Evolutionary conservation across 1,140 invertebrate species (phyloP).

Genomic region (Psilanteris sp.): DNA sequence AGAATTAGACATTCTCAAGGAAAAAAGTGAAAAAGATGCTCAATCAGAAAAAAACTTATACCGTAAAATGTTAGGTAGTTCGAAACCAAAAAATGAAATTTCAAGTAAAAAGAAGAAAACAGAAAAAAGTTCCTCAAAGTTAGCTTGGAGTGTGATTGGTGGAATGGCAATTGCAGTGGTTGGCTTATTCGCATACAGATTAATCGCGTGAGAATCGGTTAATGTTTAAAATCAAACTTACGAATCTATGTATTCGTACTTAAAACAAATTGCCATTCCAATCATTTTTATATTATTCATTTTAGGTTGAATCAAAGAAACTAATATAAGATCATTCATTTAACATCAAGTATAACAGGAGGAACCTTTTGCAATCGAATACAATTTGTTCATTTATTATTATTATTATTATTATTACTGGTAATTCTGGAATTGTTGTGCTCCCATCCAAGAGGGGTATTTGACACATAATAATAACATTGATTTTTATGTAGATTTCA

Average conservation of each 20-base stretch:
- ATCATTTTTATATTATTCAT: conserved; percentile 24
- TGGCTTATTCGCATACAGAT: conserved; percentile 73
- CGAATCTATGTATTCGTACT: conserved; percentile 24
- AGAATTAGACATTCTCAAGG: conserved; percentile 82
- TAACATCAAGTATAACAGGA: too few species aligned
- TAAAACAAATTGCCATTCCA: conserved; percentile 50
- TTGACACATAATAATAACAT: too few species aligned
- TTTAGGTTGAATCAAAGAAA: not conserved
- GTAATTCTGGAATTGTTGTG: too few species aligned
- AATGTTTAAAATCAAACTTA: not conserved
- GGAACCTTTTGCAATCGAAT: too few species aligned
- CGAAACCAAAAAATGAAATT: conserved; percentile 36
- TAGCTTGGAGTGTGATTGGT: conserved; percentile 74
- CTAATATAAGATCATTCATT: not conserved
- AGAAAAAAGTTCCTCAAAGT: conserved; percentile 44
- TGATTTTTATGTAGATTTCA: too few species aligned
- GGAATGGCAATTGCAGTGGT: conserved; percentile 71
- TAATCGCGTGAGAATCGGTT: conserved; percentile 64
- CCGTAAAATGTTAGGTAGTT: conserved; percentile 83
- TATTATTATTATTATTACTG: too few species aligned
- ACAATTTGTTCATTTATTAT: too few species aligned
- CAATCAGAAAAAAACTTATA: conserved; percentile 83
- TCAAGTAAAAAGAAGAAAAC: conserved; percentile 49
- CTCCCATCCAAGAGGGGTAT: too few species aligned
- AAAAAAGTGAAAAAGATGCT: conserved; percentile 81